A percentile compares a stretch with the other conserved stretches of the same genome.
Evolutionary conservation across 2,113 vertebrate genomes (phyloP).

Genomic region (Columba janthina): DNA sequence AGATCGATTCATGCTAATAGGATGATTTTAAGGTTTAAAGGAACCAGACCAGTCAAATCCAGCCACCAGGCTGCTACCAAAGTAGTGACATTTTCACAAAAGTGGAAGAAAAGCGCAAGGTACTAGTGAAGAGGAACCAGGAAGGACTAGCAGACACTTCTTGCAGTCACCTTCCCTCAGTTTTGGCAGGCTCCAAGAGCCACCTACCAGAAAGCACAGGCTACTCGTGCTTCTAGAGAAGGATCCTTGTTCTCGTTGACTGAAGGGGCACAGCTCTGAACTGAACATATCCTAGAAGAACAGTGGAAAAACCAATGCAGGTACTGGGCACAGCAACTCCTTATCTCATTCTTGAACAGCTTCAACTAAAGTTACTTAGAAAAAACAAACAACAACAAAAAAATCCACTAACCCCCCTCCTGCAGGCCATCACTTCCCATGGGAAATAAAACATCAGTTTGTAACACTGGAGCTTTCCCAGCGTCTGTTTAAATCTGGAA

Average conservation of each 20-base stretch:
- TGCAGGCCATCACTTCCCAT: neutral
- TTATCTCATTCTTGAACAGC: neutral
- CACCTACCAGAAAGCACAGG: neutral
- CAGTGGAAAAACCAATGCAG: neutral
- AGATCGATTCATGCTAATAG: neutral
- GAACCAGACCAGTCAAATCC: neutral
- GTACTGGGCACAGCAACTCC: fast-evolving
- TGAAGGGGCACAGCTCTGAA: neutral
- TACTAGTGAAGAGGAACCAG: neutral
- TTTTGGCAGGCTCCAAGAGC: neutral
- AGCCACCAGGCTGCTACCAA: neutral
- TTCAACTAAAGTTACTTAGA: neutral
- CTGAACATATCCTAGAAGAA: neutral
- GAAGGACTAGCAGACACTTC: neutral
- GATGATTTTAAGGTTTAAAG: neutral
- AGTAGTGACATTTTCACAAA: neutral
- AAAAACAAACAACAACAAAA: neutral
- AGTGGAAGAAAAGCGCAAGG: neutral
- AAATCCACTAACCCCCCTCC: neutral
- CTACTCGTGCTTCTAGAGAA: neutral
- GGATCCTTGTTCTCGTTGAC: neutral
- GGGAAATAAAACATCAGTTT: neutral
- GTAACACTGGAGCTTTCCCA: neutral
- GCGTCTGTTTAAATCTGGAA: neutral
- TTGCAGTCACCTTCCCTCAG: neutral